phyloP scores from a whole-genome alignment of 1,140 invertebrate species.

The Papilio machaon region DNA sequence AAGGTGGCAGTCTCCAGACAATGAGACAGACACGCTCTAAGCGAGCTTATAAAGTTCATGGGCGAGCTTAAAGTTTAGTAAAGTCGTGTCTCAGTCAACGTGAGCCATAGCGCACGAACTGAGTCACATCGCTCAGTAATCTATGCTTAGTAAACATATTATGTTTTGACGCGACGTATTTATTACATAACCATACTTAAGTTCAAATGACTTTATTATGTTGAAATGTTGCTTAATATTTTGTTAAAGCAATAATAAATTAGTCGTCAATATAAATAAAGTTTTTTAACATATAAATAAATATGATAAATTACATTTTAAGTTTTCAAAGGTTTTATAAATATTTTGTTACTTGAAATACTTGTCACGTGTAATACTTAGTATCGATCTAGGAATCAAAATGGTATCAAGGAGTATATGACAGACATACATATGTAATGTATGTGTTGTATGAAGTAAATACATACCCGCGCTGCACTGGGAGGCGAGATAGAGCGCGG shows the following conservation, averaged over 20 bases:
- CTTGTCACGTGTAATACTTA: not conserved
- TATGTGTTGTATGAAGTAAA: not conserved
- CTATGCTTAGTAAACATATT: not conserved
- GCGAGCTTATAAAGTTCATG: conserved; percentile 10
- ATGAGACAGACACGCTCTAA: not conserved
- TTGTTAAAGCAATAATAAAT: not conserved
- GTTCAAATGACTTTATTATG: not conserved
- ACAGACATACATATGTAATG: not conserved
- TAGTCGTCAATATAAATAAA: not conserved
- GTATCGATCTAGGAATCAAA: not conserved
- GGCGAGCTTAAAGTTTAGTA: conserved; percentile 22
- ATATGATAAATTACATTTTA: conserved; percentile 16
- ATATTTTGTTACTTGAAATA: too few species aligned
- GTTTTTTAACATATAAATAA: conserved; percentile 19
- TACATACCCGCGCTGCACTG: conserved; percentile 43
- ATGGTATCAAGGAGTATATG: not conserved
- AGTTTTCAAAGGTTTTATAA: not conserved
- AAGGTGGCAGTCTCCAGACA: not conserved
- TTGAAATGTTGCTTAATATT: conserved; percentile 9
- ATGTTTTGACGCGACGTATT: not conserved
- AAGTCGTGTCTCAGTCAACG: not conserved
- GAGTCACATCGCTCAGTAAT: not conserved
- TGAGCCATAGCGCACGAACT: not conserved
- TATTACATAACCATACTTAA: conserved; percentile 4
- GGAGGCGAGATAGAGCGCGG: conserved; percentile 43